Percentiles rank a stretch among this genome's conserved stretches.
Conservation (phyloP, 2,797 vertebrate species). For the Diplodus sargus region DNA sequence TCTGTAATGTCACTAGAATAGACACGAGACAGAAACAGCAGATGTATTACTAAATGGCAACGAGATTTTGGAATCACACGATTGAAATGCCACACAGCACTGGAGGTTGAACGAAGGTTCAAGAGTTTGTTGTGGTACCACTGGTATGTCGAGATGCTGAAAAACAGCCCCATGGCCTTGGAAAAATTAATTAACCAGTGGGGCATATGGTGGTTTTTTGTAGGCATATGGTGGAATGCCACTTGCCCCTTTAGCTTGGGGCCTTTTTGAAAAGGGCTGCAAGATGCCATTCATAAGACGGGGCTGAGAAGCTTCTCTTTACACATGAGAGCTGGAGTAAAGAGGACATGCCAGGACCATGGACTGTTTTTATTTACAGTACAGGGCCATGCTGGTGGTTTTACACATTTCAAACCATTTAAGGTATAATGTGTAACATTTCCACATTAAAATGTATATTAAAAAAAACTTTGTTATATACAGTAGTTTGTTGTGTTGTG, state of each 20-base stretch:
- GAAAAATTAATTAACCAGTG: conserved; percentile 81
- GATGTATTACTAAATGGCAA: conserved; percentile 38
- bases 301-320: conserved; percentile 39
- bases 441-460: too few species aligned
- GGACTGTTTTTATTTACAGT: conserved; percentile 24
- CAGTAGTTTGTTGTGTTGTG: too few species aligned
- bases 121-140: conserved; percentile 36
- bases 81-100: conserved; percentile 30
- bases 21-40: conserved; percentile 46
- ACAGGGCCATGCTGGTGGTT: neutral
- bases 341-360: conserved; percentile 42
- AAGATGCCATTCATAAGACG: conserved; percentile 77
- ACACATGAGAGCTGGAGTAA: conserved; percentile 38
- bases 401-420: conserved; percentile 13
- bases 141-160: conserved; percentile 47
- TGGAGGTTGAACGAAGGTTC: conserved; percentile 52
- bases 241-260: conserved; percentile 72
- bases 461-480: too few species aligned
- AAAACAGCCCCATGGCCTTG: conserved; percentile 61
- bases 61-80: conserved; percentile 19
- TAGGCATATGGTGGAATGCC: conserved; percentile 80
- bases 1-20: conserved; percentile 59
- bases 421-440: too few species aligned
- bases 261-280: conserved; percentile 65
- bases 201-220: conserved; percentile 81